These are phyloP conservation scores for Semibalanus balanoides DNA, from an alignment of 1,140 invertebrate species.

Conservation along the genomic window DNA sequence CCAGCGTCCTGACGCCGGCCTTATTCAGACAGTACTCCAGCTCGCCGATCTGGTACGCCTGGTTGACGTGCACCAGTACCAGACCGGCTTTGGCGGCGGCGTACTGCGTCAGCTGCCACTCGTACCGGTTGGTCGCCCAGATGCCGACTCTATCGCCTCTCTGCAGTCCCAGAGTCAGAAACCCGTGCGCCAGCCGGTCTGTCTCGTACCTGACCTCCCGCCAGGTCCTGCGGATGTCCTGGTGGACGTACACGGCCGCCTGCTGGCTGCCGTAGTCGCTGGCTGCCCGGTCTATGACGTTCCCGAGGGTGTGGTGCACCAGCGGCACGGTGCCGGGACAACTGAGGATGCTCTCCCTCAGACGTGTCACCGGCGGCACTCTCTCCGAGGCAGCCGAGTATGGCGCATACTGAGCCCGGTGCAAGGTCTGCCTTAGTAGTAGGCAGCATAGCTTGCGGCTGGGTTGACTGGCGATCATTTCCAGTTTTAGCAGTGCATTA, in stretches of 20 bases:
- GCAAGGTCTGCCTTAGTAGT: no score
- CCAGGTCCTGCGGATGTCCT: constrained; percentile 46
- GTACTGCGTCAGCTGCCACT: constrained; percentile 65
- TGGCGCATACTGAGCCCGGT: no score
- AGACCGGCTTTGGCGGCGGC: constrained; percentile 67
- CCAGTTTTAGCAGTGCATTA: no score
- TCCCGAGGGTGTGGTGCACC: constrained; percentile 24
- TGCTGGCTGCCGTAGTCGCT: constrained; percentile 40
- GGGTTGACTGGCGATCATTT: no score
- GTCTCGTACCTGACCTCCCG: constrained; percentile 44
- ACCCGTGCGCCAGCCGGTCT: constrained; percentile 62
- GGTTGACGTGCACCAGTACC: constrained; percentile 58
- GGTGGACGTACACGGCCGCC: constrained; percentile 43
- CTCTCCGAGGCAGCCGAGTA: no score
- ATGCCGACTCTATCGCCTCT: constrained; percentile 71
- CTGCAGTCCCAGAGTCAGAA: constrained; percentile 56
- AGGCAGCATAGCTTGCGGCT: no score
- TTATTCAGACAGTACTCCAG: constrained; percentile 64
- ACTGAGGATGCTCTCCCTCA: not conserved
- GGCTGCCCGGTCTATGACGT: constrained; percentile 43
- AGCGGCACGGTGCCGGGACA: constrained; percentile 5
- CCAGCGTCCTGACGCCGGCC: constrained; percentile 52
- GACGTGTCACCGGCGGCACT: not conserved
- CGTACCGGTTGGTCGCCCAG: constrained; percentile 70
- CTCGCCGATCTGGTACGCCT: constrained; percentile 57